Conservation (phyloP, 2,797 vertebrate genomes). For the Microctenopoma stevenorrisi region DNA sequence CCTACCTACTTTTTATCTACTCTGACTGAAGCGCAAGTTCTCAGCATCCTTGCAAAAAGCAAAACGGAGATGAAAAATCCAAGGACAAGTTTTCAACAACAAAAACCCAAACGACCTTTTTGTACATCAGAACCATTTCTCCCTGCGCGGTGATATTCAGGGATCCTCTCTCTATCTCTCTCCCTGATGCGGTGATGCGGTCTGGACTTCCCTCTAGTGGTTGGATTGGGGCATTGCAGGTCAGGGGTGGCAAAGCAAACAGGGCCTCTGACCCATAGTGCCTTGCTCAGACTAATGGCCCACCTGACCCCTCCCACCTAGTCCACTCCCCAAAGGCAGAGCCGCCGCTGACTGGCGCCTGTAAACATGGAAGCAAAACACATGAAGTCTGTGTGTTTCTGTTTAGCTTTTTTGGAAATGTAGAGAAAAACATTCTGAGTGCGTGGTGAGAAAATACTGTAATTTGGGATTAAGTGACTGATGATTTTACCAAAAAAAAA, state of each 20-base stretch:
- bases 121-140: constrained; percentile 14
- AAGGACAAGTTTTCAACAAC: constrained; percentile 54
- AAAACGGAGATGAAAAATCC: constrained; percentile 41
- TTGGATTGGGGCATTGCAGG: constrained; percentile 58
- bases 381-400: constrained; percentile 6
- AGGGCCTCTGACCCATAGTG: constrained; percentile 69
- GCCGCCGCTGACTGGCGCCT: constrained; percentile 30
- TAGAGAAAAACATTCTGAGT: constrained; percentile 64
- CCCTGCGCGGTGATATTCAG: constrained; percentile 45
- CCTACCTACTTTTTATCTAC: constrained; percentile 65
- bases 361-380: constrained; percentile 34
- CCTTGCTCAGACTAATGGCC: constrained; percentile 74
- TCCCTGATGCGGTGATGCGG: constrained; percentile 46
- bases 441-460: constrained; percentile 79
- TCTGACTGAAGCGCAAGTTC: constrained; percentile 66
- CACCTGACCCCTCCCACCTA: constrained; percentile 62
- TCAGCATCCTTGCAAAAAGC: constrained; percentile 53
- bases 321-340: constrained; percentile 40
- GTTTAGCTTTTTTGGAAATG: constrained; percentile 55
- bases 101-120: constrained; percentile 41
- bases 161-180: constrained; percentile 23
- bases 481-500: constrained; percentile 56
- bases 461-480: constrained; percentile 63
- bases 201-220: constrained; percentile 68
- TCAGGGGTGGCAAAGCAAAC: constrained; percentile 65